Conservation (phyloP, 2,888 invertebrate species). For the Aspidiotus destructor region DNA sequence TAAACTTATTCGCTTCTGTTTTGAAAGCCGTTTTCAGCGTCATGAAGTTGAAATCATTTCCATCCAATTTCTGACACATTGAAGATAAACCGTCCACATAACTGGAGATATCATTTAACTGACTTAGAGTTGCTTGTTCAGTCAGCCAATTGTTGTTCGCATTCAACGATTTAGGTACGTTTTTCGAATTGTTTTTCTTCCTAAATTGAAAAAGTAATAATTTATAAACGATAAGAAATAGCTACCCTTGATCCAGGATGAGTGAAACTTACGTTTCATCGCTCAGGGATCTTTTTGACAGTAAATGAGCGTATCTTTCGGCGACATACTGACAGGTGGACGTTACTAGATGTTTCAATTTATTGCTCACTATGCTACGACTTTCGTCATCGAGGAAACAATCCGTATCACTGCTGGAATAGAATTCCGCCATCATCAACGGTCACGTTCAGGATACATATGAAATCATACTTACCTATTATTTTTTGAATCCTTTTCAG, state of each 20-base stretch:
- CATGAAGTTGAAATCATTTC: conserved; percentile 34
- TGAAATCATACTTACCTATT: conserved; percentile 12
- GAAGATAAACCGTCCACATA: conserved; percentile 36
- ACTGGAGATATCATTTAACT: conserved; percentile 37
- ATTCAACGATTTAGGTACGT: not conserved
- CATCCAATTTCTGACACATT: conserved; percentile 36
- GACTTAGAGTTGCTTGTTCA: conserved; percentile 37
- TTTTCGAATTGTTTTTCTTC: not conserved
- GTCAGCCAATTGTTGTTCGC: conserved; percentile 36
- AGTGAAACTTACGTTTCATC: conserved; percentile 36
- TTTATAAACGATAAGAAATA: too few species aligned
- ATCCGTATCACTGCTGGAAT: conserved; percentile 32
- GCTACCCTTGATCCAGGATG: too few species aligned
- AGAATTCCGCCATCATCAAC: too few species aligned
- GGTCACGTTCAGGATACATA: not conserved
- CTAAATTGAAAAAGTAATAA: not conserved
- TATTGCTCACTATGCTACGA: conserved; percentile 56
- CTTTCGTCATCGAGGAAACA: conserved; percentile 45
- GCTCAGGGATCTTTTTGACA: conserved; percentile 52
- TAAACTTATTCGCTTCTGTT: conserved; percentile 56
- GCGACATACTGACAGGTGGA: conserved; percentile 87
- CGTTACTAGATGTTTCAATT: conserved; percentile 64
- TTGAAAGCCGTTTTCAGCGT: conserved; percentile 37
- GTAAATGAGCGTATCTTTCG: conserved; percentile 80
- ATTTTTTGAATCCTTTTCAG: conserved; percentile 5